Conservation (phyloP, 1,140 invertebrate genomes). For the Lordiphosa mommai region DNA sequence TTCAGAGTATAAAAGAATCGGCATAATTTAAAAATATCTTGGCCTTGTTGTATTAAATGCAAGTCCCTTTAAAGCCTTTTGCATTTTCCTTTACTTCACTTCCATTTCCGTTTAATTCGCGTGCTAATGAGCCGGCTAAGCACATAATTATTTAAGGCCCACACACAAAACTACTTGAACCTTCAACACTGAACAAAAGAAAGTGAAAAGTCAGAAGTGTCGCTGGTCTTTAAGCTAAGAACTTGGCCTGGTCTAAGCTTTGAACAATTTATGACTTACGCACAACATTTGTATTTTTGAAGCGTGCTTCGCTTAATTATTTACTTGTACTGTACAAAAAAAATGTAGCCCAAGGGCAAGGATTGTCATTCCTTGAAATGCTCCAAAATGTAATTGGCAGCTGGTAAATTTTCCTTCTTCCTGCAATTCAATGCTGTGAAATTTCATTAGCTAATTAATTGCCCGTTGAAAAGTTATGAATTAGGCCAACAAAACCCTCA, state of each 20-base stretch:
- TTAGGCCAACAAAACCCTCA: constrained; percentile 20
- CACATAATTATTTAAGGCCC: constrained; percentile 48
- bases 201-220: constrained; percentile 7
- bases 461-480: constrained; percentile 33
- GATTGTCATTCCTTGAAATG: neutral
- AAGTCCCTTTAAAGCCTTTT: neutral
- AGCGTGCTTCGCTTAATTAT: constrained; percentile 30
- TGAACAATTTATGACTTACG: constrained; percentile 26
- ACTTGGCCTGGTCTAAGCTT: constrained; percentile 1
- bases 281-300: constrained; percentile 35
- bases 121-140: constrained; percentile 32
- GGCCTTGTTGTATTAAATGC: too few relatives aligned
- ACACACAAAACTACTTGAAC: constrained; percentile 12
- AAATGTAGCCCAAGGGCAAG: constrained; percentile 14
- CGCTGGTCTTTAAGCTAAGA: constrained; percentile 13
- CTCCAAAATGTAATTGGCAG: constrained; percentile 33
- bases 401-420: constrained; percentile 11
- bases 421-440: constrained; percentile 19
- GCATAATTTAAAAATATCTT: too few relatives aligned
- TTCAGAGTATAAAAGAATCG: too few relatives aligned
- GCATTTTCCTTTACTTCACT: neutral
- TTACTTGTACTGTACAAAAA: neutral
- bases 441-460: constrained; percentile 73
- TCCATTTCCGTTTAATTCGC: neutral
- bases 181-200: constrained; percentile 1